Percentiles rank a stretch among this genome's conserved stretches.
Evolutionary conservation across 2,888 invertebrate genomes (phyloP).

Genomic region (Apamea epomidion): DNA sequence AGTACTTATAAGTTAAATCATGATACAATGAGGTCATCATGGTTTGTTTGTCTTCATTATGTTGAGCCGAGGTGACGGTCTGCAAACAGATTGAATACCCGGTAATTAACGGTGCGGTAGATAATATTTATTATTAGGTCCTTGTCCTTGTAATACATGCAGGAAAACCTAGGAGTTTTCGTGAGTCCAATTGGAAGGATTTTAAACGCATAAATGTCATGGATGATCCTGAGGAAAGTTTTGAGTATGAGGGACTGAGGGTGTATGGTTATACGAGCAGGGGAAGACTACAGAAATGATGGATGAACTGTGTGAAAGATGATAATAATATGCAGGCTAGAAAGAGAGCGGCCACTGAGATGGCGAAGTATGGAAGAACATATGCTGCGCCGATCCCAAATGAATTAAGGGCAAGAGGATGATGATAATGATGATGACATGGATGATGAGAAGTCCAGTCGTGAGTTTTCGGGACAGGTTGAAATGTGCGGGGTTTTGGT

Average conservation of each 20-base stretch:
- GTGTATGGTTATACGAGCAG: no score
- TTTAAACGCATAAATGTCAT: not conserved
- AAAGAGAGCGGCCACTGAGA: no score
- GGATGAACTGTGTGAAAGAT: no score
- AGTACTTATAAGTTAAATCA: conserved; percentile 28
- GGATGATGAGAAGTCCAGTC: no score
- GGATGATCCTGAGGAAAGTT: not conserved
- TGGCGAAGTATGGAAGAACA: no score
- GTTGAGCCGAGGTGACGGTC: conserved; percentile 47
- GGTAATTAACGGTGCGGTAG: conserved; percentile 53
- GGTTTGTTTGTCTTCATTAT: conserved; percentile 57
- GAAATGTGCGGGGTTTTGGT: not conserved
- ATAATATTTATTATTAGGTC: conserved; percentile 45
- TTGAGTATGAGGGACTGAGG: no score
- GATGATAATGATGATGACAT: no score
- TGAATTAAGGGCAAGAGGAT: no score
- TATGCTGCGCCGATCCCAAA: no score
- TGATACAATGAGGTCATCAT: conserved; percentile 68
- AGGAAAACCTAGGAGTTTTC: conserved; percentile 12
- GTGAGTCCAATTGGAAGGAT: conserved; percentile 12
- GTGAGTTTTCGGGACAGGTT: not conserved
- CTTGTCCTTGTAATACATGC: conserved; percentile 23
- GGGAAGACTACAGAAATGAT: no score
- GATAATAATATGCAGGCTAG: no score
- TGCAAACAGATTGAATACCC: conserved; percentile 66